Conservation (phyloP, 1,140 invertebrate genomes). For the Aphaenogaster ashmeadi region DNA sequence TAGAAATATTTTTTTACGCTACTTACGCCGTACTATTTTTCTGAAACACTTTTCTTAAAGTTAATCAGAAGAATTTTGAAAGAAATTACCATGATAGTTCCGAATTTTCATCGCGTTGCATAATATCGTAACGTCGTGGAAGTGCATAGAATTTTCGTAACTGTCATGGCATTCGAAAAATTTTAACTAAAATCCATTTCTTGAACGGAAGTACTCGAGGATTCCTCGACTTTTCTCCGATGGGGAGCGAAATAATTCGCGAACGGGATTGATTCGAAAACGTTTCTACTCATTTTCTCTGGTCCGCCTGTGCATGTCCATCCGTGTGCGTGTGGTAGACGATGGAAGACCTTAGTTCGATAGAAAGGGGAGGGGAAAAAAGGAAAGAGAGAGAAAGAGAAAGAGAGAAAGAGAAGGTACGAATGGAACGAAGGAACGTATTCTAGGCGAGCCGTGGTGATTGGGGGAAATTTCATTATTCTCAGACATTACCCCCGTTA, state of each 20-base stretch:
- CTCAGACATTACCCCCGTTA: conserved; percentile 86
- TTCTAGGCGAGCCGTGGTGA: conserved; percentile 82
- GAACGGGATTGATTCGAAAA: conserved; percentile 74
- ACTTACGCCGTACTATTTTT: background rate
- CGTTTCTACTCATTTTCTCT: conserved; percentile 60
- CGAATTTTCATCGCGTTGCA: background rate
- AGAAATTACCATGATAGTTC: background rate
- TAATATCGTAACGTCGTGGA: background rate
- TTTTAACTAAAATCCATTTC: conserved; percentile 27
- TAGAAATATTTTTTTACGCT: background rate
- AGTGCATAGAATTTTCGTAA: conserved; percentile 21
- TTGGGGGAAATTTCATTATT: conserved; percentile 87
- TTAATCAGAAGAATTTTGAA: background rate
- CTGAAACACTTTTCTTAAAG: background rate
- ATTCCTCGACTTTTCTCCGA: conserved; percentile 36
- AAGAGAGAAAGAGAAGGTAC: conserved; percentile 51
- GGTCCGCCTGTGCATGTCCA: conserved; percentile 34
- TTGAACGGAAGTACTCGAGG: conserved; percentile 13
- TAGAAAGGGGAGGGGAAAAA: background rate
- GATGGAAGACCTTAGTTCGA: conserved; percentile 40
- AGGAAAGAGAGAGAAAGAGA: conserved; percentile 44
- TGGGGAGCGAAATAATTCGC: conserved; percentile 60
- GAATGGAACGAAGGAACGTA: conserved; percentile 76
- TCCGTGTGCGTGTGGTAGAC: conserved; percentile 40
- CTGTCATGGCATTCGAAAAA: conserved; percentile 2